Percentiles rank a stretch among this genome's conserved stretches.
Conservation (phyloP, 2,797 vertebrate genomes). For the Agapornis canus region DNA sequence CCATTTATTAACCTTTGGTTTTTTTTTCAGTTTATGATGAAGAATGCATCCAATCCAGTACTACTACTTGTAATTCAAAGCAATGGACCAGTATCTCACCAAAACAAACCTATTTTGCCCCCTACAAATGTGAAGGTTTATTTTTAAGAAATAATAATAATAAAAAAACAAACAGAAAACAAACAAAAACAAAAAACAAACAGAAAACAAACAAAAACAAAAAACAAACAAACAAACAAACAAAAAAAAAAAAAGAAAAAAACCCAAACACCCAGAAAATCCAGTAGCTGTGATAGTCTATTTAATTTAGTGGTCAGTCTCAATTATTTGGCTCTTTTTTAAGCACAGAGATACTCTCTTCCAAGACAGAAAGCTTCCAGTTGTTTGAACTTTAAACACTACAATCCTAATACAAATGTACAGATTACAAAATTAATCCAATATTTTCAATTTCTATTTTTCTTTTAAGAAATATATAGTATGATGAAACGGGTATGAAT, state of each 20-base stretch:
- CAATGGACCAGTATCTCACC: not conserved
- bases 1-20: not conserved
- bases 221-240: too few relatives aligned
- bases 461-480: not conserved
- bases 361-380: not conserved
- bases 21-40: not conserved
- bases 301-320: not conserved
- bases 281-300: not conserved
- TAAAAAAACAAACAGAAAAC: too few relatives aligned
- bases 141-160: not conserved
- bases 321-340: not conserved
- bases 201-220: too few relatives aligned
- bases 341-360: not conserved
- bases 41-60: not conserved
- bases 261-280: not conserved
- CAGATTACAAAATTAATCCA: not conserved
- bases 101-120: not conserved
- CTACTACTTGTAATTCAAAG: not conserved
- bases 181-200: too few relatives aligned
- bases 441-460: not conserved
- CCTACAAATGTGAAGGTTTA: rapidly evolving
- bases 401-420: not conserved
- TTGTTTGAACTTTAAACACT: not conserved
- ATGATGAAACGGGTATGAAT: not conserved
- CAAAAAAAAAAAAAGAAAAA: not conserved